Conservation (phyloP, 2,888 invertebrate species). For the Boloria selene region DNA sequence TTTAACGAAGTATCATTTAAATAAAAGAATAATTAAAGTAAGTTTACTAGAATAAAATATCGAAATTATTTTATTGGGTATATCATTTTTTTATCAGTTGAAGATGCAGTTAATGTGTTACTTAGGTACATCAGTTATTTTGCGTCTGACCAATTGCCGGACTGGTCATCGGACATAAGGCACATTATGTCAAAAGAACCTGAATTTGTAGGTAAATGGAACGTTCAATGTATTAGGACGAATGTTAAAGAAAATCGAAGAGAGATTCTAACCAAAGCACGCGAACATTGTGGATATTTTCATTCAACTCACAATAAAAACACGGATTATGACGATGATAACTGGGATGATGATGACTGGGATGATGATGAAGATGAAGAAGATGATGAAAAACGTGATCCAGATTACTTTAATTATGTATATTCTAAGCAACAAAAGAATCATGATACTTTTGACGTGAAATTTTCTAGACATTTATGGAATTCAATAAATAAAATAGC, state of each 20-base stretch:
- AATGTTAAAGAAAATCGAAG: constrained; percentile 17
- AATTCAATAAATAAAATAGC: constrained; percentile 5
- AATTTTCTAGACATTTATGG: constrained; percentile 10
- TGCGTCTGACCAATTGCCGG: constrained; percentile 7
- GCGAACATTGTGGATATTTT: constrained; percentile 11
- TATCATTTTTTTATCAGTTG: not conserved
- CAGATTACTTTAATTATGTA: constrained; percentile 1
- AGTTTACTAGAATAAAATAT: not conserved
- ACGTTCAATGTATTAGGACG: constrained; percentile 5
- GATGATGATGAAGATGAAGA: constrained; percentile 12
- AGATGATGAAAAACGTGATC: constrained; percentile 10
- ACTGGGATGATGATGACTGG: not conserved
- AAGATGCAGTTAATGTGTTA: constrained; percentile 11
- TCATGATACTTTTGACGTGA: constrained; percentile 11
- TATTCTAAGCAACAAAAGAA: constrained; percentile 3
- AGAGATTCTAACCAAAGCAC: constrained; percentile 11
- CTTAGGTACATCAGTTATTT: constrained; percentile 13
- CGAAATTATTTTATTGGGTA: not conserved
- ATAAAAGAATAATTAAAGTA: not conserved
- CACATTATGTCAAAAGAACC: constrained; percentile 13
- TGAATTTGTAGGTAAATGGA: constrained; percentile 15
- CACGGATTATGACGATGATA: constrained; percentile 9
- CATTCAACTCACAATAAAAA: not conserved
- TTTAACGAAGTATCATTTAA: constrained; percentile 1
- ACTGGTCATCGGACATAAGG: constrained; percentile 6